Evolutionary conservation across 2,797 vertebrate species (phyloP), one percentile per base, ranked within the genome.

Genomic region (Poeciliopsis paucimaculata): DNA sequence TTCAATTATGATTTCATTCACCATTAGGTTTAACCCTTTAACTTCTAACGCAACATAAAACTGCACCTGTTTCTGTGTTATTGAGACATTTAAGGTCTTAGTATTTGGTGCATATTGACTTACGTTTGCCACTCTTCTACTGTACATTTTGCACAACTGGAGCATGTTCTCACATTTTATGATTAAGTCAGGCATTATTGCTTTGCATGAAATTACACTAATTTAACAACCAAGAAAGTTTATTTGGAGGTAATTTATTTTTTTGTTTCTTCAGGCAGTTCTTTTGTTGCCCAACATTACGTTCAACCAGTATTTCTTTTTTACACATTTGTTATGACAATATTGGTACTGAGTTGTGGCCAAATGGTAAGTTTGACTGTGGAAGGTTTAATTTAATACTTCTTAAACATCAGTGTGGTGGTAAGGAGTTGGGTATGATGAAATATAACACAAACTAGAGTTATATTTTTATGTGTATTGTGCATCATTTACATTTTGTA

Each of bases 131-230:
- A 18, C 12, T 77, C 70, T 81, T 90, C 8, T 66, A 78, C 74
- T 81, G 81, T 80, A 80, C 78, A 75, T 82, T 87, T 90, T 34
- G 46, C 86, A 90, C 81, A 86, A 71, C 15, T 70, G 79, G 79
- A 89, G 62, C 71, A 84, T 79, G 81, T 84, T 88, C 68, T 90
- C 82, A 85, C 41, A 41, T 81, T 80, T 84, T 84, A 64, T 73
- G 53, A 55, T 84, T 0, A 72, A 73, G 49, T 79, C 81, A 57
- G 78, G 9, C 41, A 55, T 73, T 16, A 41, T 79, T 70, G 77
- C 20, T 76, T 28, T 82, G 55, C 78, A 62, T 76, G 72, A 28
- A 80, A 55, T 77, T 78, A n/a, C 72, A 45, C 75, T 72, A 31
- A 62, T 28, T 78, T 49, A 77, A 85, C 77, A 57, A 68, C 78